Evolutionary conservation across 2,113 vertebrate genomes (phyloP).

Genomic region (Excalfactoria chinensis): DNA sequence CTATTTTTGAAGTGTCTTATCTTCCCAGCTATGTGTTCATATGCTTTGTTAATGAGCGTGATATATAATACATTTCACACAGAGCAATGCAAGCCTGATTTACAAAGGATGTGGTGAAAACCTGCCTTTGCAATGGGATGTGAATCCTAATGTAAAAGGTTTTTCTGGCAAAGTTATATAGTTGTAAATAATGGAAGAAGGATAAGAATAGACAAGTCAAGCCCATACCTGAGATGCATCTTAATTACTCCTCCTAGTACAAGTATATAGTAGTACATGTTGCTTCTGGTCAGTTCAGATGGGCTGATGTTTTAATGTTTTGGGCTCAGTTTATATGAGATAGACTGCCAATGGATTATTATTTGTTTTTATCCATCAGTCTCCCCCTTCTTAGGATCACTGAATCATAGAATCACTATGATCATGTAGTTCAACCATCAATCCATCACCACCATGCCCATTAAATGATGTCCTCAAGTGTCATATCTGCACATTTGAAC

Average conservation of each 20-base stretch:
- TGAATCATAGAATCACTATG: too few relatives aligned
- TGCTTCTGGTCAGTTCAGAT: neutral
- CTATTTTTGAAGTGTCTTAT: conserved; percentile 34
- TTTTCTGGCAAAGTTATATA: neutral
- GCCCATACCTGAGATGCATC: conserved; percentile 34
- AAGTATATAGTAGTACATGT: neutral
- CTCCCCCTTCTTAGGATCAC: neutral
- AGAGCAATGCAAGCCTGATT: conserved; percentile 1
- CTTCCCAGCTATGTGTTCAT: conserved; percentile 43
- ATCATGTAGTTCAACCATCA: too few relatives aligned
- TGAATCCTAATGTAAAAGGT: conserved; percentile 36
- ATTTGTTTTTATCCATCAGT: neutral
- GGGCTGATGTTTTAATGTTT: neutral
- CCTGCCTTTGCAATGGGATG: neutral
- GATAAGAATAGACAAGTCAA: conserved; percentile 33
- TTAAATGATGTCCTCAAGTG: too few relatives aligned
- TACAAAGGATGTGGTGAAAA: conserved; percentile 43
- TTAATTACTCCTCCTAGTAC: neutral
- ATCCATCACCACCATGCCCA: too few relatives aligned
- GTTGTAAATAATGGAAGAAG: conserved; percentile 52
- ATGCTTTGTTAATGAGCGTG: conserved; percentile 38
- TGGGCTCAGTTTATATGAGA: neutral
- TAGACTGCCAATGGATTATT: accelerated
- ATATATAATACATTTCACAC: conserved; percentile 29
- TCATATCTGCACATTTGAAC: too few relatives aligned